These are phyloP conservation scores for Florisuga fusca DNA, from an alignment of 2,797 vertebrate genomes.

Conservation along the genomic window DNA sequence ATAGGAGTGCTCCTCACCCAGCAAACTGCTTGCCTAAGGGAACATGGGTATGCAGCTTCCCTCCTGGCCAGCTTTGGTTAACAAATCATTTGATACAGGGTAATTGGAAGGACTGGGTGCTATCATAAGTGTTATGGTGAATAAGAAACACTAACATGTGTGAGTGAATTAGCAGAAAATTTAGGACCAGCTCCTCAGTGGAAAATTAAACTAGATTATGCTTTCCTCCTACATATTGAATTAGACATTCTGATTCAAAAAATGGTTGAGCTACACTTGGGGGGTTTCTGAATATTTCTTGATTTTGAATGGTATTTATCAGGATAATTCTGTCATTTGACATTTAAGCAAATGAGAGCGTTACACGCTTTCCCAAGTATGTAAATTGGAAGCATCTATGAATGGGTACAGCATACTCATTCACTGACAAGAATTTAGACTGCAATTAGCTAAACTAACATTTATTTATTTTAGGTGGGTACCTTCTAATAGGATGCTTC, in stretches of 20 bases:
- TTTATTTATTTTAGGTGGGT: constrained; percentile 45
- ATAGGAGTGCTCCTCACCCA: constrained; percentile 32
- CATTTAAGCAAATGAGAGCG: constrained; percentile 47
- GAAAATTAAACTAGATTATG: neutral
- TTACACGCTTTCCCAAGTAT: neutral
- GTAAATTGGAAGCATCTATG: neutral
- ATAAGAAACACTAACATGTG: neutral
- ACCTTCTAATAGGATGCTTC: constrained; percentile 39
- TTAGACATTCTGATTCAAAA: neutral
- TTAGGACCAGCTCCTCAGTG: neutral
- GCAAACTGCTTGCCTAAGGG: constrained; percentile 39
- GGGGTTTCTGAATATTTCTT: neutral
- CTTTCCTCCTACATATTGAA: neutral
- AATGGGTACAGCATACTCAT: constrained; percentile 16
- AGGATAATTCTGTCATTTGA: constrained; percentile 17
- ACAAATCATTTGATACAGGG: neutral
- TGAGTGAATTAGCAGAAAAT: neutral
- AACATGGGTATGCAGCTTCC: neutral
- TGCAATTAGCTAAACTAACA: constrained; percentile 29
- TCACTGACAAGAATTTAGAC: constrained; percentile 8
- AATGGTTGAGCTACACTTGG: neutral
- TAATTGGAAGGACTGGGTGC: constrained; percentile 14
- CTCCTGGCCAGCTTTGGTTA: neutral
- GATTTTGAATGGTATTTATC: constrained; percentile 32
- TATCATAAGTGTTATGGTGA: neutral